These are phyloP conservation scores for Pseudopleuronectes americanus DNA, from an alignment of 2,797 vertebrate genomes.

Conservation along the genomic window DNA sequence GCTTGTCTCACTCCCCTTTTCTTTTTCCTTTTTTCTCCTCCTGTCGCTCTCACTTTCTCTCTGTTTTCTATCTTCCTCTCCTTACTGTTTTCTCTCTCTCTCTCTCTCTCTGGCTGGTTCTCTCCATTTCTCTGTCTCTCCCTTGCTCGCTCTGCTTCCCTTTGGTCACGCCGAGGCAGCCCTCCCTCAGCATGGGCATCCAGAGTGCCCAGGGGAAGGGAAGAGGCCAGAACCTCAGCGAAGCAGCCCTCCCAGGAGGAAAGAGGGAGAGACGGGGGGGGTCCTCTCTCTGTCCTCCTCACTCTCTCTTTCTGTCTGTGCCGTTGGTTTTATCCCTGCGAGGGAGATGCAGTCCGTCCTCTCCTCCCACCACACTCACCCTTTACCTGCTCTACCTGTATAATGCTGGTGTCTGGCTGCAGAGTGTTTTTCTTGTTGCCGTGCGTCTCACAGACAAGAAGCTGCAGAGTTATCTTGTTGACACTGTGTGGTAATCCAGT, in stretches of 20 bases:
- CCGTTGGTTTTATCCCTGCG: constrained; percentile 37
- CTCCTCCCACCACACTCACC: constrained; percentile 38
- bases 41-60: constrained; percentile 26
- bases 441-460: constrained; percentile 13
- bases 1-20: constrained; percentile 47
- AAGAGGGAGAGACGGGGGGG: constrained; percentile 6
- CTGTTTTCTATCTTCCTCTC: constrained; percentile 41
- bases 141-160: constrained; percentile 74
- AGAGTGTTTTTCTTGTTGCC: not conserved
- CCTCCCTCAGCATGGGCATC: constrained; percentile 70
- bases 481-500: constrained; percentile 22
- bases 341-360: constrained; percentile 34
- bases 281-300: constrained; percentile 7
- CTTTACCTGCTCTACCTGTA: constrained; percentile 52
- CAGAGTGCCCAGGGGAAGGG: constrained; percentile 64
- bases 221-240: constrained; percentile 61
- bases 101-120: constrained; percentile 12
- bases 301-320: constrained; percentile 35
- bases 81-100: constrained; percentile 30
- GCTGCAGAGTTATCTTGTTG: constrained; percentile 13
- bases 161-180: constrained; percentile 76
- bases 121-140: constrained; percentile 54
- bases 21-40: constrained; percentile 22
- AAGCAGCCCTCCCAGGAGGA: constrained; percentile 55
- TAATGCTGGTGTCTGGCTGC: constrained; percentile 40